phyloP scores from a whole-genome alignment of 2,888 invertebrate genomes.

The Conops quadrifasciatus region DNA sequence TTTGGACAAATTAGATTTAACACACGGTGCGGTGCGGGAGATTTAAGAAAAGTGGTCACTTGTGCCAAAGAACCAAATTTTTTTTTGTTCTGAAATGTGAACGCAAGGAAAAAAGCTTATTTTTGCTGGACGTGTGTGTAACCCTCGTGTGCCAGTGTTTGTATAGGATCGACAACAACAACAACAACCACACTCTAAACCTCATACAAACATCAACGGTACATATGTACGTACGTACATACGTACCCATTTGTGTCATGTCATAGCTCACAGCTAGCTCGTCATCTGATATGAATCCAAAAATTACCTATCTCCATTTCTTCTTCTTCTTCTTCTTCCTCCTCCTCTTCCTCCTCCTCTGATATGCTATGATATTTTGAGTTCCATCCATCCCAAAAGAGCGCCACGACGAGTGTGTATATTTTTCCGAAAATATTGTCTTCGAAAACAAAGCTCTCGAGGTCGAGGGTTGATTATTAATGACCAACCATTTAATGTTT shows the following conservation, averaged over 20 bases:
- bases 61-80: background rate
- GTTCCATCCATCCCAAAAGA: background rate
- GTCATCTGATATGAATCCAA: too few species aligned
- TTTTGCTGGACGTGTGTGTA: background rate
- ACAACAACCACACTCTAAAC: background rate
- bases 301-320: too few species aligned
- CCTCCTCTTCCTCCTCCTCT: background rate
- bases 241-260: too few species aligned
- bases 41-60: background rate
- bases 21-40: background rate
- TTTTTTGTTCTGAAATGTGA: background rate
- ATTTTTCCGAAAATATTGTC: background rate
- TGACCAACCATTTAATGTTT: constrained; percentile 33
- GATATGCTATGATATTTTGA: too few species aligned
- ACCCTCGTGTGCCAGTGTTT: constrained; percentile 25
- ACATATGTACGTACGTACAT: too few species aligned
- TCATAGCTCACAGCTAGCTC: too few species aligned
- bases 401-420: background rate
- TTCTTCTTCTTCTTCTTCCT: background rate
- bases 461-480: constrained; percentile 36
- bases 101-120: background rate
- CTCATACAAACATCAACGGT: background rate
- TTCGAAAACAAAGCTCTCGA: background rate
- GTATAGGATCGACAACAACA: constrained; percentile 24
- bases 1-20: constrained; percentile 32